Evolutionary conservation across 53 echinoderm and acorn worm species (phyloP).

Genomic region (Henricia sp.): DNA sequence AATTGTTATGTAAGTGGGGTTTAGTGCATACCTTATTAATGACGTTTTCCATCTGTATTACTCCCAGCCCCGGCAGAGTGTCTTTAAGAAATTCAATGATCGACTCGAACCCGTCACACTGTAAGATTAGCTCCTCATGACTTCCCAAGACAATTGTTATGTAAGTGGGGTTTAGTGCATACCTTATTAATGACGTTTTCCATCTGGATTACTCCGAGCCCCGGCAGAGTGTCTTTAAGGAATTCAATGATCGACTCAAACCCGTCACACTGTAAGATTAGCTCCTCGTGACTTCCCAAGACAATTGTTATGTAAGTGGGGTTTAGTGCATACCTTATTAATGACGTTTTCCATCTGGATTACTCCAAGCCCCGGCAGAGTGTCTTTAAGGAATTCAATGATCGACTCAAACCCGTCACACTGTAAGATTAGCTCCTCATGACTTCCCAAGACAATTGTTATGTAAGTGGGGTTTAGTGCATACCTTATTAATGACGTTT

Average conservation of each 20-base stretch:
- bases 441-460: neutral
- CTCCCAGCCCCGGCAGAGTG: slow-evolving; percentile 78
- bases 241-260: slow-evolving; percentile 93
- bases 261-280: slow-evolving; percentile 80
- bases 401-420: slow-evolving; percentile 91
- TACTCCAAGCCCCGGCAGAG: slow-evolving; percentile 79
- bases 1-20: neutral
- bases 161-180: neutral
- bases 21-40: slow-evolving; percentile 94
- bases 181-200: slow-evolving; percentile 93
- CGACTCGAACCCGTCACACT: slow-evolving; percentile 91
- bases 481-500: slow-evolving; percentile 87
- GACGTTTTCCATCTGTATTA: slow-evolving; percentile 94
- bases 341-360: slow-evolving; percentile 96
- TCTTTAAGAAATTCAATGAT: slow-evolving; percentile 94
- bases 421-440: slow-evolving; percentile 77
- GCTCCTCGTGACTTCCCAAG: slow-evolving; percentile 69
- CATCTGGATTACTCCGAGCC: slow-evolving; percentile 87
- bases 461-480: neutral
- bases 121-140: slow-evolving; percentile 80
- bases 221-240: slow-evolving; percentile 87
- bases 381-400: slow-evolving; percentile 91
- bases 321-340: slow-evolving; percentile 68
- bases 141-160: slow-evolving; percentile 88
- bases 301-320: neutral